Percentiles rank a stretch among this genome's conserved stretches.
These are phyloP conservation scores for Peromyscus polionotus DNA, from an alignment of 2,113 vertebrate species.

Conservation along the genomic window DNA sequence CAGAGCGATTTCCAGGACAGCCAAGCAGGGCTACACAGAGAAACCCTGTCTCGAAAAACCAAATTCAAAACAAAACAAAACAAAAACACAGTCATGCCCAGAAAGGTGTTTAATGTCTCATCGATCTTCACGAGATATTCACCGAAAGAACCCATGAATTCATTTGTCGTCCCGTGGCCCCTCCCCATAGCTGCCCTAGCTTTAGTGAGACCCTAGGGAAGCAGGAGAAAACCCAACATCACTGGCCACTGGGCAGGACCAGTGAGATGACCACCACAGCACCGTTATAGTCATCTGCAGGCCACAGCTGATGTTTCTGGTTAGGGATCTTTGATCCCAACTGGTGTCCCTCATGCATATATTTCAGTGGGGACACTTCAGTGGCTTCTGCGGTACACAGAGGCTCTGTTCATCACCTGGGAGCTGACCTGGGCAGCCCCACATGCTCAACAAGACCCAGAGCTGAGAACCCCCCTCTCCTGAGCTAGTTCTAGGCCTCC, in stretches of 20 bases:
- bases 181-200: background rate
- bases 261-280: accelerated
- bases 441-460: background rate
- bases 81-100: background rate
- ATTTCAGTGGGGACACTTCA: background rate
- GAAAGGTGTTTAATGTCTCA: background rate
- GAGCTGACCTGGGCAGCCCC: background rate
- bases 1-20: too few relatives aligned
- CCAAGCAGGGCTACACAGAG: too few relatives aligned
- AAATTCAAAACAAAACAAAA: too few relatives aligned
- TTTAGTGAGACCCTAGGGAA: background rate
- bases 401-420: background rate
- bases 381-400: background rate
- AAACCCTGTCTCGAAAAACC: too few relatives aligned
- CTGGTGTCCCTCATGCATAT: too few relatives aligned
- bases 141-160: background rate
- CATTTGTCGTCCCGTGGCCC: accelerated
- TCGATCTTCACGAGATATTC: background rate
- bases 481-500: background rate
- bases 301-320: accelerated
- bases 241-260: accelerated
- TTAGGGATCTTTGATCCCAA: background rate
- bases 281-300: background rate
- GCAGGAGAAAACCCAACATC: background rate
- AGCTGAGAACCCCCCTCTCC: accelerated